Conservation (phyloP, 2,888 invertebrate genomes). For the Hyppa rectilinea region DNA sequence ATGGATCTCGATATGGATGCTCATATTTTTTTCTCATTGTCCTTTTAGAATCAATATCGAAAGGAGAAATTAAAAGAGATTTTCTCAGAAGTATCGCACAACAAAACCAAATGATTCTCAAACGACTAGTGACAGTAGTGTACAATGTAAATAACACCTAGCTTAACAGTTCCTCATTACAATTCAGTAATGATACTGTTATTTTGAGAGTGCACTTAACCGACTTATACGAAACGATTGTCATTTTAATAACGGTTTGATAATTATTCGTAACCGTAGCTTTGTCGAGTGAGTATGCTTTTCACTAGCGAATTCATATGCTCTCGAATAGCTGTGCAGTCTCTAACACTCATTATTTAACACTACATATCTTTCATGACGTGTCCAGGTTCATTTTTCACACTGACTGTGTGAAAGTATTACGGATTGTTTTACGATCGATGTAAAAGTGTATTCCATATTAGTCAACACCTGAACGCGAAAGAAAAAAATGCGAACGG, state of each 20-base stretch:
- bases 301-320: background rate
- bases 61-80: background rate
- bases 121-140: background rate
- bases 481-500: too few relatives aligned
- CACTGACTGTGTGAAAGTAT: too few relatives aligned
- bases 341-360: too few relatives aligned
- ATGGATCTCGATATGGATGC: too few relatives aligned
- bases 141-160: conserved; percentile 31
- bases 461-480: too few relatives aligned
- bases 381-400: too few relatives aligned
- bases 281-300: conserved; percentile 9
- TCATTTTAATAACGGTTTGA: conserved; percentile 34
- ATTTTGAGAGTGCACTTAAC: conserved; percentile 29
- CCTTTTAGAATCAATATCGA: background rate
- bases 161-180: conserved; percentile 18
- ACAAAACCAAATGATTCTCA: background rate
- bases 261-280: conserved; percentile 19
- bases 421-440: too few relatives aligned
- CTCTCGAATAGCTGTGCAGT: background rate
- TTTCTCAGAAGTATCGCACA: background rate
- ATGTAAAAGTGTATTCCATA: too few relatives aligned
- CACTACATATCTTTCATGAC: too few relatives aligned
- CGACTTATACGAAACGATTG: conserved; percentile 28
- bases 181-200: conserved; percentile 30
- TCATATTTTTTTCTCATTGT: background rate